Conservation (phyloP, 2,888 invertebrate species). For the Altica lythri region DNA sequence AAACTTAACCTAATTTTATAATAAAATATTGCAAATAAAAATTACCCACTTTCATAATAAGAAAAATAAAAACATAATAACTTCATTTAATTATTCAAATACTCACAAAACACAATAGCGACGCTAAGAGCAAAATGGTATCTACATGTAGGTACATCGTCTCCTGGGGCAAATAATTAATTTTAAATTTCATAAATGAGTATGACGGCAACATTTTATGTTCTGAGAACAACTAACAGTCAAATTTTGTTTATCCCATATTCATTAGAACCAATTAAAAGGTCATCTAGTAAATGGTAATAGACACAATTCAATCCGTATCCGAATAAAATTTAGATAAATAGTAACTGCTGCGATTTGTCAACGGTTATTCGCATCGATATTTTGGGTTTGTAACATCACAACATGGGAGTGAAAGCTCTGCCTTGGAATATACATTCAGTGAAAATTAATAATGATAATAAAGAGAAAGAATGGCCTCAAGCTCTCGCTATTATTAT, state of each 20-base stretch:
- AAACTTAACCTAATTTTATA: too few species aligned
- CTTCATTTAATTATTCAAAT: too few species aligned
- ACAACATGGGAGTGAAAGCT: slow-evolving; percentile 10
- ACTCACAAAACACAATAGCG: too few species aligned
- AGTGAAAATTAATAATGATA: neutral
- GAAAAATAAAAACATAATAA: too few species aligned
- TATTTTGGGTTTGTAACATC: neutral
- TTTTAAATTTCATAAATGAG: too few species aligned
- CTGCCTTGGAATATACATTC: neutral
- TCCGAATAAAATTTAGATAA: slow-evolving; percentile 14
- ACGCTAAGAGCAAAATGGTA: too few species aligned
- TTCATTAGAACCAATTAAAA: slow-evolving; percentile 18
- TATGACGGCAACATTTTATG: neutral
- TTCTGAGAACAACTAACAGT: slow-evolving; percentile 1
- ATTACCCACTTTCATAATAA: too few species aligned
- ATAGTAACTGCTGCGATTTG: slow-evolving; percentile 3
- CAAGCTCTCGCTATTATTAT: slow-evolving; percentile 19
- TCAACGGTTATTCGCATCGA: neutral
- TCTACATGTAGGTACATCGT: too few species aligned
- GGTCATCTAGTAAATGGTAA: slow-evolving; percentile 15
- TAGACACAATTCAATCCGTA: neutral
- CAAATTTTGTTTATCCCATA: slow-evolving; percentile 16
- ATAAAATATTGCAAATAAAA: too few species aligned
- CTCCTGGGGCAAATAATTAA: too few species aligned
- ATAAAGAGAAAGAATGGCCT: slow-evolving; percentile 16